phyloP scores from a whole-genome alignment of 2,888 invertebrate species.

The Trichogramma evanescens region DNA sequence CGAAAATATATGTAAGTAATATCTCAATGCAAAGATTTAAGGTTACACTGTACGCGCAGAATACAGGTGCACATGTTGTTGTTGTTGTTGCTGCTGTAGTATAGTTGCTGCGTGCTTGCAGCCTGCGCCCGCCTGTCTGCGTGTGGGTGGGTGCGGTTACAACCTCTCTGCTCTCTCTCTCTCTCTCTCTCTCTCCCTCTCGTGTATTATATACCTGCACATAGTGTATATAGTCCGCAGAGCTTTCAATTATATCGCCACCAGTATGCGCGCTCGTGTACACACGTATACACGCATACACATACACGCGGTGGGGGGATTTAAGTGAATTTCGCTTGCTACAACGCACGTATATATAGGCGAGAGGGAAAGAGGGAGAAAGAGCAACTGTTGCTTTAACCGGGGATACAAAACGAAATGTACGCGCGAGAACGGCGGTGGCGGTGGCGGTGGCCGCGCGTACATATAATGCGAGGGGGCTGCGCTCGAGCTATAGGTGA shows the following conservation, averaged over 20 bases:
- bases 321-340: slow-evolving; percentile 7
- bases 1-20: too few species aligned
- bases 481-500: not conserved
- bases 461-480: not conserved
- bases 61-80: not conserved
- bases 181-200: too few species aligned
- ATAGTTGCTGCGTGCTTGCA: too few species aligned
- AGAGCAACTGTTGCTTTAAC: slow-evolving; percentile 14
- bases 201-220: too few species aligned
- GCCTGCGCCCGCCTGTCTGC: not conserved
- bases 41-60: too few species aligned
- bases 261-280: too few species aligned
- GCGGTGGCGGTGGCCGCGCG: not conserved
- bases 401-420: not conserved
- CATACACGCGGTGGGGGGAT: not conserved
- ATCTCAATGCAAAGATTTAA: too few species aligned
- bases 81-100: not conserved
- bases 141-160: not conserved
- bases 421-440: not conserved
- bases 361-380: too few species aligned
- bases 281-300: too few species aligned
- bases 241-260: slow-evolving; percentile 2
- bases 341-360: not conserved
- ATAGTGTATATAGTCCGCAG: not conserved
- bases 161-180: too few species aligned